phyloP scores from a whole-genome alignment of 2,888 invertebrate species.

The Platyscelio sp. region DNA sequence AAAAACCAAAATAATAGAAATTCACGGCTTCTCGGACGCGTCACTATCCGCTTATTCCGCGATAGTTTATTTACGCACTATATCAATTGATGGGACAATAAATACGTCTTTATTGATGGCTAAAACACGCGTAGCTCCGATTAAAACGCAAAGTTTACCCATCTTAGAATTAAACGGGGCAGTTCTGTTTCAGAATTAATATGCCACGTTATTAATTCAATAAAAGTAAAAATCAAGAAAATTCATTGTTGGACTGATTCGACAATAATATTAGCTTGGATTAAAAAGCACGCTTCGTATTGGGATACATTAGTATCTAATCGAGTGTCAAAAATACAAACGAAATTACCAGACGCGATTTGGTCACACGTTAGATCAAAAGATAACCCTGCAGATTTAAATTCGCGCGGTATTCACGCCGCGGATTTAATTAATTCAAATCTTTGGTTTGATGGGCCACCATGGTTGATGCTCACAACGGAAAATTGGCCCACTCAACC shows the following conservation, averaged over 20 bases:
- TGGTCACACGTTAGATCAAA: neutral
- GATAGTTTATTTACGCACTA: neutral
- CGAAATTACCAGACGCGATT: neutral
- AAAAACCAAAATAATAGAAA: neutral
- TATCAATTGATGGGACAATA: too few species aligned
- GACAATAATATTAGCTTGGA: neutral
- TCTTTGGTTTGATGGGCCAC: neutral
- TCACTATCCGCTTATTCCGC: neutral
- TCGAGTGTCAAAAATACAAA: neutral
- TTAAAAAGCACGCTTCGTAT: neutral
- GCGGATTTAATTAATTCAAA: neutral
- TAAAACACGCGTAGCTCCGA: neutral
- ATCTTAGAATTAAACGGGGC: neutral
- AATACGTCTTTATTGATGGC: neutral
- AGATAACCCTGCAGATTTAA: neutral
- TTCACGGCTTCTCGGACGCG: neutral
- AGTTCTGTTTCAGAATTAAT: neutral
- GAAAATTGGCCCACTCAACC: neutral
- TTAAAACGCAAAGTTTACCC: neutral
- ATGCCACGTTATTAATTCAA: neutral
- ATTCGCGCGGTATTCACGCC: neutral
- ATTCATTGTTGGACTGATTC: constrained; percentile 9
- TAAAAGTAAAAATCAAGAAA: neutral
- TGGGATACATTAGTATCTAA: neutral
- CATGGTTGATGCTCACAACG: neutral